Conservation (phyloP, 2,113 vertebrate genomes). For the Limnothrissa miodon region DNA sequence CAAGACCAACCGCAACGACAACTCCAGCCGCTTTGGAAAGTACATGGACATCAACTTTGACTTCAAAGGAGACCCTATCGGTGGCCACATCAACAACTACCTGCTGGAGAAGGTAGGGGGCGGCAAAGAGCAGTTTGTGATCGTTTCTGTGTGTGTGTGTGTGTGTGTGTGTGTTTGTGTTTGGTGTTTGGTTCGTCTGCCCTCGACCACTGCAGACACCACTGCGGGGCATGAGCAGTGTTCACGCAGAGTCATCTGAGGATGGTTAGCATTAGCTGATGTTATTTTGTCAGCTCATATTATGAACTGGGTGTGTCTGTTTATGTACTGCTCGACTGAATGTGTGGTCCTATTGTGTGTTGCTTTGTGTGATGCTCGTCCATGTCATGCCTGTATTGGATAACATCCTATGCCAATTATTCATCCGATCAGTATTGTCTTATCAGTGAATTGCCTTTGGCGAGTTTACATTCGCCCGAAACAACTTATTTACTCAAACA, state of each 20-base stretch:
- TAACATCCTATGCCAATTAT: background rate
- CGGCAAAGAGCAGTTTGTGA: background rate
- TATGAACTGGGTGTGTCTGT: background rate
- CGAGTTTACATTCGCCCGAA: background rate
- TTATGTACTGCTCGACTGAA: background rate
- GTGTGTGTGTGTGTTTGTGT: too few relatives aligned
- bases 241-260: background rate
- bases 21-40: slow-evolving; percentile 97
- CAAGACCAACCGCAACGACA: slow-evolving; percentile 98
- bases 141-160: too few relatives aligned
- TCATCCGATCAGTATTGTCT: background rate
- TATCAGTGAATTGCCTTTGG: background rate
- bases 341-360: background rate
- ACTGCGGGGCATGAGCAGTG: background rate
- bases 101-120: slow-evolving; percentile 90
- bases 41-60: slow-evolving; percentile 99
- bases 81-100: slow-evolving; percentile 98
- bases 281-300: background rate
- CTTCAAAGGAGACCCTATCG: slow-evolving; percentile 97
- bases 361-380: background rate
- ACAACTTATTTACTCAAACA: background rate
- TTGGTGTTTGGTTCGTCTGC: too few relatives aligned
- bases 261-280: background rate
- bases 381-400: background rate
- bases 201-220: background rate